These are phyloP conservation scores for Sebastolobus altivelis DNA, from an alignment of 2,797 vertebrate genomes.

Conservation along the genomic window DNA sequence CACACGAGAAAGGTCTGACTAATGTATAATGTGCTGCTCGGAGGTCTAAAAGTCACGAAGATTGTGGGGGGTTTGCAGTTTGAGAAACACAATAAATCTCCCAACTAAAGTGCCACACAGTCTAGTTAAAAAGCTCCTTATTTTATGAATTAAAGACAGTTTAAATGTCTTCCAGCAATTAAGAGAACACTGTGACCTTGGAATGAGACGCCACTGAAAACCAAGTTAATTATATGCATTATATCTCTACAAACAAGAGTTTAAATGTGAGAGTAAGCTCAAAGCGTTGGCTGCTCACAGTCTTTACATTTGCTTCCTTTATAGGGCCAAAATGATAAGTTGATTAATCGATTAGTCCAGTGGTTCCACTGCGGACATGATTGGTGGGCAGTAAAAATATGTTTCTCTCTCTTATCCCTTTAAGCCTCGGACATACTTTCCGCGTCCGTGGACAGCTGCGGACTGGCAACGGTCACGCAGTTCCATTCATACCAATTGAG, in stretches of 20 bases:
- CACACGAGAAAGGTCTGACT: background rate
- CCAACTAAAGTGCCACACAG: background rate
- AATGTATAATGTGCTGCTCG: constrained; percentile 6
- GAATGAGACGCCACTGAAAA: constrained; percentile 1
- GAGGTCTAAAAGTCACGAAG: background rate
- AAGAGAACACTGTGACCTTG: background rate
- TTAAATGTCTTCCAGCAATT: background rate
- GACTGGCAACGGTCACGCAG: too few relatives aligned
- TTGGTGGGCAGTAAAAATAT: background rate
- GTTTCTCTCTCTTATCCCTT: background rate
- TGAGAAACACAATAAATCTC: background rate
- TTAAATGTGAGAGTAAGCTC: background rate
- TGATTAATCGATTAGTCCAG: background rate
- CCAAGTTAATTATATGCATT: background rate
- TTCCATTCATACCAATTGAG: too few relatives aligned
- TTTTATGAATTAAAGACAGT: background rate
- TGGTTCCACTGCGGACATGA: background rate
- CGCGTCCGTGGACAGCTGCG: too few relatives aligned
- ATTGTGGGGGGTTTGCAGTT: background rate
- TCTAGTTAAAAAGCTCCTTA: background rate
- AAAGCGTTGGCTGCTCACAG: background rate
- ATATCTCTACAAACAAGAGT: background rate
- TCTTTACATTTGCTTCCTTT: background rate
- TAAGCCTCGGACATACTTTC: too few relatives aligned
- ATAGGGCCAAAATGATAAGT: background rate